Conservation (phyloP, 2,797 vertebrate genomes). For the Xenopus petersii region DNA sequence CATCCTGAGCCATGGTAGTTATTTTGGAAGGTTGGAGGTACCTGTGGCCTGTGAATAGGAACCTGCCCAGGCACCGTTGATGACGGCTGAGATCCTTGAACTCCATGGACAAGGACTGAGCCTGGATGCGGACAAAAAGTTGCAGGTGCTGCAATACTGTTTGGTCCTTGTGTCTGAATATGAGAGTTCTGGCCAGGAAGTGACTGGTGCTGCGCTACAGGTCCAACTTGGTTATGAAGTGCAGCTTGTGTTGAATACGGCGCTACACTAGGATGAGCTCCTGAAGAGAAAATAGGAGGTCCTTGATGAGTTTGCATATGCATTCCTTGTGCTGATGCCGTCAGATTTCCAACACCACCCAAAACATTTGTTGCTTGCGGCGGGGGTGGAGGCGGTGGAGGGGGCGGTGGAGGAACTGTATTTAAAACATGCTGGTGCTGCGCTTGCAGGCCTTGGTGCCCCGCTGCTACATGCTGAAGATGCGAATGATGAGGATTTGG, state of each 20-base stretch:
- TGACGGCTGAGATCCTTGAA: slow-evolving; percentile 75
- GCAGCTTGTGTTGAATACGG: slow-evolving; percentile 69
- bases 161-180: slow-evolving; percentile 75
- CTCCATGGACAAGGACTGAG: slow-evolving; percentile 76
- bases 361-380: slow-evolving; percentile 76
- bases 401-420: slow-evolving; percentile 74
- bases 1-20: slow-evolving; percentile 96
- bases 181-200: slow-evolving; percentile 66
- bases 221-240: slow-evolving; percentile 65
- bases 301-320: slow-evolving; percentile 72
- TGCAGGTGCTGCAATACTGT: slow-evolving; percentile 68
- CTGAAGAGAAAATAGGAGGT: slow-evolving; percentile 63
- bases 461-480: slow-evolving; percentile 62
- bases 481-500: slow-evolving; percentile 70
- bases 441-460: slow-evolving; percentile 72
- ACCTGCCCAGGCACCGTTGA: slow-evolving; percentile 74
- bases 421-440: slow-evolving; percentile 87
- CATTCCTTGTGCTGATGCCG: slow-evolving; percentile 64
- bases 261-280: slow-evolving; percentile 60
- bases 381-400: slow-evolving; percentile 86
- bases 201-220: slow-evolving; percentile 71
- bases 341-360: slow-evolving; percentile 66
- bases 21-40: slow-evolving; percentile 79
- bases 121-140: slow-evolving; percentile 74
- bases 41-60: slow-evolving; percentile 76